Conservation (phyloP, 2,113 vertebrate species). For the Xiphophorus maculatus region DNA sequence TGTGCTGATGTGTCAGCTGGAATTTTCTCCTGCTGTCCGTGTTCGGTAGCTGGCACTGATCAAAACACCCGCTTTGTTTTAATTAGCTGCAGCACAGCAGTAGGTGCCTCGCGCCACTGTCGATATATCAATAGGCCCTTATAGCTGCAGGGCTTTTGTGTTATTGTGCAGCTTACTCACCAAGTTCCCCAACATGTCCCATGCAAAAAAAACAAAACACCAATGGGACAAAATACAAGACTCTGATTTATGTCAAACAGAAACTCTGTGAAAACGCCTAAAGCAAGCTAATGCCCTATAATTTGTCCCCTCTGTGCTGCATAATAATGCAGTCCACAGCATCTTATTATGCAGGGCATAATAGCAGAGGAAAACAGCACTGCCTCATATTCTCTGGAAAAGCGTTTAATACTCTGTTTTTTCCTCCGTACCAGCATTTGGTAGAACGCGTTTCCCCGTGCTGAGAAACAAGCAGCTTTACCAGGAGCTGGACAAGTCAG, state of each 20-base stretch:
- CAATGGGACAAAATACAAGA: slow-evolving; percentile 24
- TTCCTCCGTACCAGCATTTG: slow-evolving; percentile 49
- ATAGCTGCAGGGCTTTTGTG: slow-evolving; percentile 24
- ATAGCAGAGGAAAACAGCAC: slow-evolving; percentile 40
- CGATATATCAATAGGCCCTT: slow-evolving; percentile 39
- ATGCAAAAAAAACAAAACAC: background rate
- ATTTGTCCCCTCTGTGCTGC: slow-evolving; percentile 35
- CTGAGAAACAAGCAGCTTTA: slow-evolving; percentile 27
- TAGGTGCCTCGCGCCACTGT: slow-evolving; percentile 10
- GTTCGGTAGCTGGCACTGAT: slow-evolving; percentile 17
- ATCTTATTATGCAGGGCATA: slow-evolving; percentile 56
- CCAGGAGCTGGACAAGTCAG: slow-evolving; percentile 60
- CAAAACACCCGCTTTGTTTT: slow-evolving; percentile 37
- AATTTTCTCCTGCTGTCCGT: slow-evolving; percentile 13
- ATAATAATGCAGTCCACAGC: slow-evolving; percentile 46
- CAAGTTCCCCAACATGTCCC: background rate
- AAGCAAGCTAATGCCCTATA: slow-evolving; percentile 33
- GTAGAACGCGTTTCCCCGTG: slow-evolving; percentile 24
- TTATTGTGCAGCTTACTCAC: background rate
- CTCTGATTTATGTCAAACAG: slow-evolving; percentile 1
- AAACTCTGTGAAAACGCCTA: slow-evolving; percentile 27
- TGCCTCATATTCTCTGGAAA: slow-evolving; percentile 43
- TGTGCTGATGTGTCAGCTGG: slow-evolving; percentile 15
- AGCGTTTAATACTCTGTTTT: slow-evolving; percentile 54
- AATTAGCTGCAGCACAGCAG: slow-evolving; percentile 44